Conservation (phyloP, 2,888 invertebrate species). For the Myathropa florea region DNA sequence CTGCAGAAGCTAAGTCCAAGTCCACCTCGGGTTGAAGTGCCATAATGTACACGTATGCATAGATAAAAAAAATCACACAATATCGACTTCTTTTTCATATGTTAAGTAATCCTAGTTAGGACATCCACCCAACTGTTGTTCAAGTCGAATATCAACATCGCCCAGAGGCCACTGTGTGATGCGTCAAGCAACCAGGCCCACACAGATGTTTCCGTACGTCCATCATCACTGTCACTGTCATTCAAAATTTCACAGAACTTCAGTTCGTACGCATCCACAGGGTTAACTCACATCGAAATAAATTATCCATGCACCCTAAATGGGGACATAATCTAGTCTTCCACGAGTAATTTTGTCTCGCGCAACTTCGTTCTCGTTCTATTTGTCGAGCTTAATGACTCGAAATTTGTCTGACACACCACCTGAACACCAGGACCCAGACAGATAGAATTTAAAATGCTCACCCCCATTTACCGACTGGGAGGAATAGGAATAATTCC, state of each 20-base stretch:
- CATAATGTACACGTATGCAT: no score
- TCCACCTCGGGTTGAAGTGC: no score
- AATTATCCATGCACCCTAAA: slow-evolving; percentile 10
- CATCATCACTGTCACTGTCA: background rate
- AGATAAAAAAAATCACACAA: no score
- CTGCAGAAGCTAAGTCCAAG: no score
- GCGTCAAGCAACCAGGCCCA: background rate
- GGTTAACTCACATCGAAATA: background rate
- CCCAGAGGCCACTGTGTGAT: background rate
- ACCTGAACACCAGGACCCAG: slow-evolving; percentile 54
- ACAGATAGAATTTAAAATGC: slow-evolving; percentile 41
- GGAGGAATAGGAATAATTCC: slow-evolving; percentile 15
- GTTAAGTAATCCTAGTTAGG: no score
- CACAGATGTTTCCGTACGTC: no score
- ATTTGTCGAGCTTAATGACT: slow-evolving; percentile 27
- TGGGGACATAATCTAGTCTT: slow-evolving; percentile 7
- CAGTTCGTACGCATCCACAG: background rate
- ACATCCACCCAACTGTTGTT: no score
- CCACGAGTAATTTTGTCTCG: background rate
- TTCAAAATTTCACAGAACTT: background rate
- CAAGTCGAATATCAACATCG: no score
- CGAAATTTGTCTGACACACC: slow-evolving; percentile 41
- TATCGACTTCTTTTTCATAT: no score
- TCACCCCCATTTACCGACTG: slow-evolving; percentile 6
- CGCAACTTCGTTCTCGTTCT: slow-evolving; percentile 1